These are phyloP conservation scores for Platorchestia sp. DNA, from an alignment of 1,140 invertebrate species.

Conservation along the genomic window DNA sequence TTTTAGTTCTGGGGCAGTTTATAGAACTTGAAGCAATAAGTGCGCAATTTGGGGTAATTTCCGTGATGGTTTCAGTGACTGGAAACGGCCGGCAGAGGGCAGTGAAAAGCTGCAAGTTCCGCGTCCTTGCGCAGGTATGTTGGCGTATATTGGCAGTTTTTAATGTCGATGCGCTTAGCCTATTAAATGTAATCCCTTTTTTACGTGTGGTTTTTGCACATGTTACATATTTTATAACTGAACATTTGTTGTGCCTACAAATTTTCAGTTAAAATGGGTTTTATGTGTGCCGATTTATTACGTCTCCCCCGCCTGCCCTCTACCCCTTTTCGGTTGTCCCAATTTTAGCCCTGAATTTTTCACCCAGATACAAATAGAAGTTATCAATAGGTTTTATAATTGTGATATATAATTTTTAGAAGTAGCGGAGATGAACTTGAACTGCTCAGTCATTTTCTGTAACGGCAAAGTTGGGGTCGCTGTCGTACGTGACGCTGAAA, in stretches of 20 bases:
- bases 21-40: background rate
- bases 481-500: background rate
- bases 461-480: background rate
- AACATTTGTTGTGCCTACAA: too few relatives aligned
- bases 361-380: background rate
- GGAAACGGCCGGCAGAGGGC: constrained; percentile 45
- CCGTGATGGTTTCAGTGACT: background rate
- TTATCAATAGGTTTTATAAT: background rate
- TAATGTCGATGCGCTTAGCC: background rate
- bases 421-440: too few relatives aligned
- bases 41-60: constrained; percentile 23
- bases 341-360: background rate
- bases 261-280: background rate
- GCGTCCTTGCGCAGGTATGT: constrained; percentile 50
- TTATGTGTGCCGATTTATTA: background rate
- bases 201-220: too few relatives aligned
- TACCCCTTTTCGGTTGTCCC: background rate
- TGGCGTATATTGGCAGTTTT: constrained; percentile 12
- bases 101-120: constrained; percentile 45
- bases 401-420: too few relatives aligned
- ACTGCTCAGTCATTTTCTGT: background rate
- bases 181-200: background rate
- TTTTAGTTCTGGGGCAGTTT: background rate
- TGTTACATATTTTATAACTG: too few relatives aligned
- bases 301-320: background rate